Conservation (phyloP, 2,797 vertebrate genomes). For the Yasuhikotakia modesta region DNA sequence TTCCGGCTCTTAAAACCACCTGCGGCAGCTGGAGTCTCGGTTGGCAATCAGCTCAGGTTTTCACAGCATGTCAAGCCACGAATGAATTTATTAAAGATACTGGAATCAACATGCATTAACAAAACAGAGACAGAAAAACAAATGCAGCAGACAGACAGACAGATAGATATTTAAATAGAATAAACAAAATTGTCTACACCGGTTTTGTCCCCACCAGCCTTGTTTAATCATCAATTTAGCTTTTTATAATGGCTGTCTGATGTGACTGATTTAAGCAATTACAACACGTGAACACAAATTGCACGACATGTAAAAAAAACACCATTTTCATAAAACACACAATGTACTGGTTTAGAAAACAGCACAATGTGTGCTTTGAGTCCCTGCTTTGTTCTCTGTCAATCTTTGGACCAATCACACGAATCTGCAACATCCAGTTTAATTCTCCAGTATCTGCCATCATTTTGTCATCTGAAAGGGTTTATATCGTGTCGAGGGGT, state of each 20-base stretch:
- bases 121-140: neutral
- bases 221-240: neutral
- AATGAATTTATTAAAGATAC: neutral
- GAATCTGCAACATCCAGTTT: constrained; percentile 9
- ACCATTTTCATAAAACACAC: constrained; percentile 10
- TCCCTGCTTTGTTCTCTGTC: neutral
- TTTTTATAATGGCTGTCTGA: neutral
- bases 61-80: neutral
- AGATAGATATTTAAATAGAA: too few species aligned
- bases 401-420: constrained; percentile 16
- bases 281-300: neutral
- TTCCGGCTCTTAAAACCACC: neutral
- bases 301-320: neutral
- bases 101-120: neutral
- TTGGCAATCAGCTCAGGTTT: neutral
- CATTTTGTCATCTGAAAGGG: constrained; percentile 22
- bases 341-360: constrained; percentile 3
- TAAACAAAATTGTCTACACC: too few species aligned
- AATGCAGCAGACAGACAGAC: neutral
- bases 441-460: neutral
- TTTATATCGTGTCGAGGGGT: neutral
- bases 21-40: neutral
- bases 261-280: constrained; percentile 6
- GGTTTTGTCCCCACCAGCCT: neutral
- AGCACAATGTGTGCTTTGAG: constrained; percentile 18